These are phyloP conservation scores for Acronicta alni DNA, from an alignment of 2,888 invertebrate genomes.

Conservation along the genomic window DNA sequence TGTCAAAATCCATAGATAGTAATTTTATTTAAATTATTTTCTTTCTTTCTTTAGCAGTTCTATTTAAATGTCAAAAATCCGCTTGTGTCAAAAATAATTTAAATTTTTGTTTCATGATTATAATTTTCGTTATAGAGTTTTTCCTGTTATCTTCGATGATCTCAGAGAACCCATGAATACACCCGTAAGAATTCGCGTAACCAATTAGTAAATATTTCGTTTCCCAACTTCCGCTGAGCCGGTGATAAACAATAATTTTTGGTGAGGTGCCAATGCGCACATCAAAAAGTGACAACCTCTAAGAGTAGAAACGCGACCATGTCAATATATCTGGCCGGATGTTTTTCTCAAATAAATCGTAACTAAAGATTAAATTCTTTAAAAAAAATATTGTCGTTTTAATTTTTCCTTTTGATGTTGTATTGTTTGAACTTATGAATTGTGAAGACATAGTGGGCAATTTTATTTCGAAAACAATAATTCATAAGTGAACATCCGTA, in stretches of 20 bases:
- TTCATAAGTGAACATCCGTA: slow-evolving; percentile 17
- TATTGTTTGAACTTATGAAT: slow-evolving; percentile 34
- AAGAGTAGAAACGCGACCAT: slow-evolving; percentile 40
- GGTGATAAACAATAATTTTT: slow-evolving; percentile 62
- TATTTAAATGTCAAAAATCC: too few relatives aligned
- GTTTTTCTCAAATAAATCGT: slow-evolving; percentile 52
- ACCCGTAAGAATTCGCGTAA: slow-evolving; percentile 54
- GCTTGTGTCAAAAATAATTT: slow-evolving; percentile 8
- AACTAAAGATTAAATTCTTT: slow-evolving; percentile 18
- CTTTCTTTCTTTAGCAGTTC: too few relatives aligned
- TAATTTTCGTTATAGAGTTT: slow-evolving; percentile 32
- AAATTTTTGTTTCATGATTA: slow-evolving; percentile 40
- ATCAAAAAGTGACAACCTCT: slow-evolving; percentile 58
- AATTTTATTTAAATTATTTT: too few relatives aligned
- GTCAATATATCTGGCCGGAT: slow-evolving; percentile 57
- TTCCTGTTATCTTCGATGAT: slow-evolving; percentile 52
- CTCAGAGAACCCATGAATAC: slow-evolving; percentile 53
- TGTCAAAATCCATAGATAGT: too few relatives aligned
- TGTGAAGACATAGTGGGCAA: slow-evolving; percentile 2
- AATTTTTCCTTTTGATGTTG: slow-evolving; percentile 48
- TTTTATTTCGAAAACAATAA: slow-evolving; percentile 25
- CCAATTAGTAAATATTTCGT: slow-evolving; percentile 67
- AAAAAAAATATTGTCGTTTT: slow-evolving; percentile 31
- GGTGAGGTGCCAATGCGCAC: slow-evolving; percentile 70
- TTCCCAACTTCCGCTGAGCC: slow-evolving; percentile 62